Evolutionary conservation across 2,797 vertebrate genomes (phyloP), one percentile per base, ranked within the genome.

Genomic region (Bovichtus variegatus): DNA sequence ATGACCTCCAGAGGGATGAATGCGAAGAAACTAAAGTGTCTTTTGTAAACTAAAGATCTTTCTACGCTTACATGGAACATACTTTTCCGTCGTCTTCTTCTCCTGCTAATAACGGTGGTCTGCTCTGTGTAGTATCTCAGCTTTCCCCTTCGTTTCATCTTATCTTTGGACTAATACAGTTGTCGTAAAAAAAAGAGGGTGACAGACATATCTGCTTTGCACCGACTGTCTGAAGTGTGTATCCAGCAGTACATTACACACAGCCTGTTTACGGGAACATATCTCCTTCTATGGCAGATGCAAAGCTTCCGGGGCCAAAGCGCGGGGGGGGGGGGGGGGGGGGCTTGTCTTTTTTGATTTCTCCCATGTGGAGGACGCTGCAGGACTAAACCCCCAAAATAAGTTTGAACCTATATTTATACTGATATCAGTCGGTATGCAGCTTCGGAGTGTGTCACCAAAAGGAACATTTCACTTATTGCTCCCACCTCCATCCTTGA

Each of bases 201-300:
- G 68, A 44, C 3, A 2, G 46, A 61, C 29, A 34, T 31, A 31
- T 68, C 38, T 51, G 43, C 1, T 23, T n/a, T 9, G 18, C 31
- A 16, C 36, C 79, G 8, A 19, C 9, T 27, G 50, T 50, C 34
- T 76, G 34, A 77, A 46, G 57, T 21, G 27, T 41, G 67, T 46
- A 16, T 71, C 63, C 50, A 6, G 40, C 51, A 62, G 54, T 25
- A 31, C 0, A 31, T 77, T 88, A 86, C 73, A 71, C 71, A 74
- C 60, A 64, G 79, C 54, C 54, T 89, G 76, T 90, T 87, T 82
- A 91, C 81, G 71, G 1, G 60, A 80, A 55, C 6, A 58, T 31
- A 44, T 79, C 65, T 78, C 86, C 82, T 68, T 87, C 83, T 86
- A 88, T 90, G 88, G 84, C 67, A 59, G 65, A 81, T 78, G 83